A percentile compares a stretch with the other conserved stretches of the same genome.
These are phyloP conservation scores for Drosophila albomicans DNA, from an alignment of 1,140 invertebrate genomes.

Conservation along the genomic window DNA sequence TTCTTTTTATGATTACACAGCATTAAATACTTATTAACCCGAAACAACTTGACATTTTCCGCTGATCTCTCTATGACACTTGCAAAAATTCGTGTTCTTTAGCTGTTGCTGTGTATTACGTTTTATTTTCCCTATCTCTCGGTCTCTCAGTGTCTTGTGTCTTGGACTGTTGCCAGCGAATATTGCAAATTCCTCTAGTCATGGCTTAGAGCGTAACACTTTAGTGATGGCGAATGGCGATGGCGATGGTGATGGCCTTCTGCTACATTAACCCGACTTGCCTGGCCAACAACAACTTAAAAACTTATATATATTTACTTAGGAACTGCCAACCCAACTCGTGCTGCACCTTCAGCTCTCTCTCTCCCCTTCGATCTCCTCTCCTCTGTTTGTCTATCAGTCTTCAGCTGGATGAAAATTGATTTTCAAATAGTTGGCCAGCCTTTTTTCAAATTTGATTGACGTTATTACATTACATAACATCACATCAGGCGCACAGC, in stretches of 20 bases:
- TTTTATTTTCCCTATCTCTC: background rate
- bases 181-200: conserved; percentile 62
- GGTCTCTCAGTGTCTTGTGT: background rate
- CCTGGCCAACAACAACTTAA: conserved; percentile 41
- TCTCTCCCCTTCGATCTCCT: conserved; percentile 10
- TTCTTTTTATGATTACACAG: conserved; percentile 8
- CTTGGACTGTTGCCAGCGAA: conserved; percentile 15
- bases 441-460: conserved; percentile 80
- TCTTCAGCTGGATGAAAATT: conserved; percentile 59
- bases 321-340: conserved; percentile 42
- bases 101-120: background rate
- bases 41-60: conserved; percentile 13
- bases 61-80: conserved; percentile 24
- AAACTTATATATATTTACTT: conserved; percentile 71
- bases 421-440: conserved; percentile 80
- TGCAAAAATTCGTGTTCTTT: conserved; percentile 18
- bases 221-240: conserved; percentile 37
- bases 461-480: conserved; percentile 83
- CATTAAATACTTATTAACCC: conserved; percentile 23
- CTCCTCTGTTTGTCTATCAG: background rate
- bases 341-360: conserved; percentile 6
- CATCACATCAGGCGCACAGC: conserved; percentile 57
- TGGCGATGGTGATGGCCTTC: conserved; percentile 41
- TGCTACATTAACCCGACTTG: conserved; percentile 62
- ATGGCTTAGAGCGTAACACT: conserved; percentile 58